Evolutionary conservation across 2,888 invertebrate species (phyloP), one percentile per base, ranked within the genome.

Genomic region (Drosophila diplacantha): DNA sequence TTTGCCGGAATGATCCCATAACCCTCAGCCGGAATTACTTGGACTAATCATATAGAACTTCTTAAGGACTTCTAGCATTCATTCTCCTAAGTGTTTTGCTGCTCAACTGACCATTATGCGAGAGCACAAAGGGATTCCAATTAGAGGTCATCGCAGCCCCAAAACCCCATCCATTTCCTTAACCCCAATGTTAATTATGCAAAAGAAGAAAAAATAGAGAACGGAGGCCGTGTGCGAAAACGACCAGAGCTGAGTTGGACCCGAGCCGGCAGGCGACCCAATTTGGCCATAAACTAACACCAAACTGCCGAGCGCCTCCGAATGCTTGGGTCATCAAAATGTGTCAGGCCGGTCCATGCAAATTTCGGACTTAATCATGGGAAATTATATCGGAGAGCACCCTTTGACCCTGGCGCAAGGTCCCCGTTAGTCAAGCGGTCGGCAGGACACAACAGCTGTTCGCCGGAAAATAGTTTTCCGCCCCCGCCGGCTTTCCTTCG

Each of bases 351-450:
- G 57, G 49, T 26, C 35, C 54, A 78, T 83, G 78, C 81, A 78
- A 78, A 78, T 78, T 78, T 75, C 71, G 63, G 83, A 78, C 81
- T 83, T 78, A 78, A 78, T 78, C 78, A 78, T 83, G 83, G 62
- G 63, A 83, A 83, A 78, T 78, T 78, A 83, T 73, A 75, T 71
- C 61, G 61, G 57, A 41, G 22, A 24, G 41, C 14, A 46, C 47
- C 39, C 47, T 47, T 38, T 49, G 34, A 62, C 68, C 73, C 75
- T 71, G 68, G 62, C 43, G 43, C 38, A 52, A 64, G 69, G 71
- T 69, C 73, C 76, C 75, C 81, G 73, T 81, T 83, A 81, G 79
- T 78, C 79, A 81, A 81, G 75, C 61, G 64, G 70, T 64, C 70
- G 67, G 73, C 52, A 61, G 73, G 18, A 31, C 49, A 65, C 81